These are phyloP conservation scores for Rotaria socialis DNA, from an alignment of 2,888 invertebrate species.

Conservation along the genomic window DNA sequence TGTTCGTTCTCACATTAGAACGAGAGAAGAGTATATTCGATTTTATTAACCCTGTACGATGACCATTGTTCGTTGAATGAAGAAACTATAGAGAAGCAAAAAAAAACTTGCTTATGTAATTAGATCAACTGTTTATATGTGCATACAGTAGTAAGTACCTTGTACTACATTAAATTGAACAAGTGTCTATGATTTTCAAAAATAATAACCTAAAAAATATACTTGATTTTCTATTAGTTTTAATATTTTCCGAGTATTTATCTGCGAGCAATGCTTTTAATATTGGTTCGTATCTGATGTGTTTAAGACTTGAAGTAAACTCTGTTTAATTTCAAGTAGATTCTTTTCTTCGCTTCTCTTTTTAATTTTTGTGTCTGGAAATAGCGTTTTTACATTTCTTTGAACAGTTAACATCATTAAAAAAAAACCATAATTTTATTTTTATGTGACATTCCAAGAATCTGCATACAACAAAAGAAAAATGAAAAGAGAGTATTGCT, in stretches of 20 bases:
- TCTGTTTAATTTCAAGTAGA: background rate
- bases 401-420: background rate
- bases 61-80: background rate
- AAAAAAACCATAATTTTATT: background rate
- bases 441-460: background rate
- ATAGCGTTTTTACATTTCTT: background rate
- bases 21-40: background rate
- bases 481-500: background rate
- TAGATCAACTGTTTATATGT: background rate
- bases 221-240: background rate
- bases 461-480: background rate
- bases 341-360: no score
- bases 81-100: background rate
- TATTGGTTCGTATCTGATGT: background rate
- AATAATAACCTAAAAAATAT: background rate
- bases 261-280: background rate
- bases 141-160: background rate
- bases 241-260: background rate
- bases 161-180: background rate
- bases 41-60: background rate
- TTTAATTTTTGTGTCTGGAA: background rate
- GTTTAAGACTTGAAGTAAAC: background rate
- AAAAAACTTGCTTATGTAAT: conserved; percentile 4
- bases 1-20: background rate
- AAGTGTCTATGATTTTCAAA: background rate